Evolutionary conservation across 2,113 vertebrate genomes (phyloP), one percentile per base, ranked within the genome.

Genomic region (Elephas maximus): DNA sequence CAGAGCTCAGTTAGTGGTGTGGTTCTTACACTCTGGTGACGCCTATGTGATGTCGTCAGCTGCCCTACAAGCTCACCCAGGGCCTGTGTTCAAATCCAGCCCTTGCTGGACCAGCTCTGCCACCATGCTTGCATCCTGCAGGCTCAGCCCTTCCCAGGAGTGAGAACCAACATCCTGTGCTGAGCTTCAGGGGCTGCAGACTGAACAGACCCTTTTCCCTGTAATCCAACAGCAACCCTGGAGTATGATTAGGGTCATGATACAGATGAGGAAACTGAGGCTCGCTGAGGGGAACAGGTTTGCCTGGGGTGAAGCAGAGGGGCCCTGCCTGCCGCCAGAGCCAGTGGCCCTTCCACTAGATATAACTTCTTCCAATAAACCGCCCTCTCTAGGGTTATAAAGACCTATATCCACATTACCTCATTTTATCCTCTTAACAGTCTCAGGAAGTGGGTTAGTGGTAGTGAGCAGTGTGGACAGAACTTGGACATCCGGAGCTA

Each of bases 371-470:
- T 37, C 44, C 89, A 18, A 37, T 24, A 18, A 63, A 79, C 37
- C n/a, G 71, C 57, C 30, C 1, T 21, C 67, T 53, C 69, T 0
- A 2, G 9, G 21, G 63, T 80, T 2, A 6, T 18, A 23, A 28
- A 63, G 77, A 28, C 45, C 30, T 2, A 0, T 1, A 6, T 4
- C 12, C 18, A 24, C 30, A 0, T 0, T 0, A 41, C 17, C 12
- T 62, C 69, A 0, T 6, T 14, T 23, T 24, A 62, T 28, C 48
- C 86, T 0, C 0, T 2, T 1, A 8, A 89, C 41, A 7, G 33
- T 33, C 71, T 11, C 20, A 11, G 45, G 78, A 10, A 44, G 33
- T 2, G 2, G 24, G 26, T 24, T 5, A 26, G 76, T 3, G 3
- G 65, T 0, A 2, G 44, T 3, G 12, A 26, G 57, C 3, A 48